Conservation (phyloP, 2,113 vertebrate genomes). For the Numenius arquata region DNA sequence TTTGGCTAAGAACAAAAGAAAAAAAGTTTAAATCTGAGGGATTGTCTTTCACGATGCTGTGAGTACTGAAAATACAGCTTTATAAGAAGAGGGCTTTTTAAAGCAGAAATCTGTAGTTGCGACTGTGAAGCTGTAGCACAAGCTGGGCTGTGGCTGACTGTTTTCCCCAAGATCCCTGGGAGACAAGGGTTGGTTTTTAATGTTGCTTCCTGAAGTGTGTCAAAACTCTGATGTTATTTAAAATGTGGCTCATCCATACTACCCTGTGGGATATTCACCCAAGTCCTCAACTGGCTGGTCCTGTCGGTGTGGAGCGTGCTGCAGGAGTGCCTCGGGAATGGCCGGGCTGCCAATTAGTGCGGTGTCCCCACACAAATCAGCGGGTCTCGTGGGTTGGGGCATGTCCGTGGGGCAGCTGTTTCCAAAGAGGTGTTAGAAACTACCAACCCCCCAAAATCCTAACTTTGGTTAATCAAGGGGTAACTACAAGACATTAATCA, state of each 20-base stretch:
- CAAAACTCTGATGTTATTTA: background rate
- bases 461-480: background rate
- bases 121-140: background rate
- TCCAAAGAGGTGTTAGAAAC: background rate
- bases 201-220: constrained; percentile 16
- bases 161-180: constrained; percentile 1
- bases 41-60: constrained; percentile 15
- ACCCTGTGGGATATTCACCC: background rate
- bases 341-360: background rate
- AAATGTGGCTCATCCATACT: background rate
- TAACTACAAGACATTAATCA: background rate
- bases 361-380: background rate
- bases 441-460: accelerated
- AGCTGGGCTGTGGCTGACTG: background rate
- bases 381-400: background rate
- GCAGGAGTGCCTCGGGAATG: background rate
- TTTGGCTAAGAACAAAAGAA: constrained; percentile 40
- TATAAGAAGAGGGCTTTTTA: background rate
- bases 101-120: background rate
- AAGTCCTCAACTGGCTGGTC: background rate
- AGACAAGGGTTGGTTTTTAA: constrained; percentile 19
- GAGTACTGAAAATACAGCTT: background rate
- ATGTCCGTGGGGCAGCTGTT: background rate
- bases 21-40: constrained; percentile 4
- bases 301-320: background rate